Base-by-base conservation (phyloP, 2,888 invertebrate genomes). In the Coleophora deauratella region DNA sequence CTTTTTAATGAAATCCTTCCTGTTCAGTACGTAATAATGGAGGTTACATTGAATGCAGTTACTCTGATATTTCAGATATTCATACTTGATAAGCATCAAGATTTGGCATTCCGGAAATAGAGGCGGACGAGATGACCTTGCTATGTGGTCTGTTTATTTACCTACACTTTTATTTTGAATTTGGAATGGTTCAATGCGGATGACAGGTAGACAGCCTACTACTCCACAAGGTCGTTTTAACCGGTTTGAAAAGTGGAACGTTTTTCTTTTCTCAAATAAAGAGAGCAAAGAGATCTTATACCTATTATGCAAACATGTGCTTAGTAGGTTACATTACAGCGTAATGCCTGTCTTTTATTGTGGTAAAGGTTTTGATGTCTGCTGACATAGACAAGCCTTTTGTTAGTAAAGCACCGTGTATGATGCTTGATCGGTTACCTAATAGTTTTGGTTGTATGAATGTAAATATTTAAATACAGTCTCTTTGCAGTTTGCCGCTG, bases 171-270 rank as follows among this genome's bases (percentile, higher is more conserved):
- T 21, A 21, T 21, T 21, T 21, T 21, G 21, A 21, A 21, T 21
- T 21, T 21, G 40, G 42, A 47, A 45, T 48, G 49, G 50, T 51
- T 56, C 51, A 62, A 66, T 61, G 59, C 59, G 65, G 60, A 68
- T 72, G 68, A 68, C 66, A 72, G 57, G 57, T 59, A 46, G 51
- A 51, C 52, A 63, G 60, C 64, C 66, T 59, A 62, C 62, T 37
- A 50, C 44, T 44, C 47, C 46, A 55, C 73, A 79, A 79, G 81
- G 80, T 74, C 72, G 57, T 13, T 40, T 33, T 45, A 49, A 75
- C 77, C 69, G 70, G 77, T 73, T 72, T 50, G 41, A 55, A 62
- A 72, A 63, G 54, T 69, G 48, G 67, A 67, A 55, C 66, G 66
- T 59, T 64, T 63, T 57, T 21, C 21, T 21, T 21, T 21, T 21